These are phyloP conservation scores for Halichoeres trimaculatus DNA, from an alignment of 2,113 vertebrate species.

Conservation along the genomic window DNA sequence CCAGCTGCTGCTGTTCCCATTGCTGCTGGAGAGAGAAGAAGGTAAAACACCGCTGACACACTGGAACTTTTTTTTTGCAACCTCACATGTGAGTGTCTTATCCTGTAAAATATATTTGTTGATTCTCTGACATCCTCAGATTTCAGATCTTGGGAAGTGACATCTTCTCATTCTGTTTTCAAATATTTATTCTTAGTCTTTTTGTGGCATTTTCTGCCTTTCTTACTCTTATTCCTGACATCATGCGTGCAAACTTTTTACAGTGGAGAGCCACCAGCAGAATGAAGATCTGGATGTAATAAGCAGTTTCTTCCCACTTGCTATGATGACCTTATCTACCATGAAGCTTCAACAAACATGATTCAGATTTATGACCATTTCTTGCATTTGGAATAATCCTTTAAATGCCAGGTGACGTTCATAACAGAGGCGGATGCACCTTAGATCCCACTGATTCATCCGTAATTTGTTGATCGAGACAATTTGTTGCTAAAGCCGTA, in stretches of 20 bases:
- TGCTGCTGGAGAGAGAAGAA: slow-evolving; percentile 92
- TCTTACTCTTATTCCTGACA: neutral
- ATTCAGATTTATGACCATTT: slow-evolving; percentile 5
- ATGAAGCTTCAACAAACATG: slow-evolving; percentile 30
- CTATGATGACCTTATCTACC: slow-evolving; percentile 6
- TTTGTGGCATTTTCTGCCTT: neutral
- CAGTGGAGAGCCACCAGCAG: neutral
- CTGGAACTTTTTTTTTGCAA: too few relatives aligned
- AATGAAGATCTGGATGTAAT: slow-evolving; percentile 38
- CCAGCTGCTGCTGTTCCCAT: slow-evolving; percentile 99
- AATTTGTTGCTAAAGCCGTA: slow-evolving; percentile 36
- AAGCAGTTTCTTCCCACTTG: slow-evolving; percentile 22
- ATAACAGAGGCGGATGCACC: slow-evolving; percentile 26
- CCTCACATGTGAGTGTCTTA: too few relatives aligned
- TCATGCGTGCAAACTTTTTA: neutral
- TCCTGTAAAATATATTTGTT: too few relatives aligned
- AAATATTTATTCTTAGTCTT: too few relatives aligned
- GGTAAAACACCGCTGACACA: slow-evolving; percentile 38
- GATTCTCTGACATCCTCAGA: too few relatives aligned
- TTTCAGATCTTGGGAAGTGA: too few relatives aligned
- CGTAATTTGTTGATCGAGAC: slow-evolving; percentile 17
- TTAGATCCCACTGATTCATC: slow-evolving; percentile 26
- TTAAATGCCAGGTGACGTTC: slow-evolving; percentile 39
- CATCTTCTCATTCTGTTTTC: too few relatives aligned
- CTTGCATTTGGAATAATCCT: slow-evolving; percentile 31